phyloP scores from a whole-genome alignment of 37 sponge, comb jelly and placozoan species.

The Haliclona indistincta region DNA sequence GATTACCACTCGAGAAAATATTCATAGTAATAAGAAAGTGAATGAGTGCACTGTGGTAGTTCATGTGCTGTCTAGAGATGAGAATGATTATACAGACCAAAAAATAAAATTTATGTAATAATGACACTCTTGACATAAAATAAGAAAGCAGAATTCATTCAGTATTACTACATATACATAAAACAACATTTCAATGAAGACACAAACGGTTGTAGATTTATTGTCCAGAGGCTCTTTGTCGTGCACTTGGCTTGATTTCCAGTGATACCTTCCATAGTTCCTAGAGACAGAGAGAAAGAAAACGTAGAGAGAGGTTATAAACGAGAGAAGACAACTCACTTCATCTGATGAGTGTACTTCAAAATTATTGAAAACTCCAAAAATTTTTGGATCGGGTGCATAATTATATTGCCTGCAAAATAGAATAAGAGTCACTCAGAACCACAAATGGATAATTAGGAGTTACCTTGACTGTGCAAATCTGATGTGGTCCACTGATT shows the following conservation, averaged over 20 bases:
- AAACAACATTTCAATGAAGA: too few relatives aligned
- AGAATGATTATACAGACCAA: too few relatives aligned
- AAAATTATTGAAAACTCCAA: constrained; percentile 55
- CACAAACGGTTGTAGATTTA: too few relatives aligned
- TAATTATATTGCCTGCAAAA: constrained; percentile 57
- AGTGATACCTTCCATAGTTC: constrained; percentile 38
- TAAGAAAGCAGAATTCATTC: too few relatives aligned
- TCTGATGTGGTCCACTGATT: constrained; percentile 69
- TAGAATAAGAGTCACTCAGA: background rate
- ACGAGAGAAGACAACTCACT: constrained; percentile 8
- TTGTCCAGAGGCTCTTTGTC: constrained; percentile 6
- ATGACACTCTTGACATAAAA: too few relatives aligned
- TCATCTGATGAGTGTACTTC: constrained; percentile 34
- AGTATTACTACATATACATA: too few relatives aligned
- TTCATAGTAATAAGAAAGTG: too few relatives aligned
- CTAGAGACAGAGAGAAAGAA: constrained; percentile 5
- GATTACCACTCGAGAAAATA: too few relatives aligned
- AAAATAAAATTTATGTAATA: too few relatives aligned
- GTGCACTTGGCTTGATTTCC: constrained; percentile 58
- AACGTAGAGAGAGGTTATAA: background rate
- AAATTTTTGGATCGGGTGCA: constrained; percentile 52
- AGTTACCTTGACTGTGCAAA: constrained; percentile 69
- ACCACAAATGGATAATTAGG: background rate
- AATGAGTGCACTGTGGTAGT: too few relatives aligned
- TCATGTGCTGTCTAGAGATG: too few relatives aligned